Base-by-base conservation (phyloP, 2,113 vertebrate species). In the Dicrurus megarhynchus region DNA sequence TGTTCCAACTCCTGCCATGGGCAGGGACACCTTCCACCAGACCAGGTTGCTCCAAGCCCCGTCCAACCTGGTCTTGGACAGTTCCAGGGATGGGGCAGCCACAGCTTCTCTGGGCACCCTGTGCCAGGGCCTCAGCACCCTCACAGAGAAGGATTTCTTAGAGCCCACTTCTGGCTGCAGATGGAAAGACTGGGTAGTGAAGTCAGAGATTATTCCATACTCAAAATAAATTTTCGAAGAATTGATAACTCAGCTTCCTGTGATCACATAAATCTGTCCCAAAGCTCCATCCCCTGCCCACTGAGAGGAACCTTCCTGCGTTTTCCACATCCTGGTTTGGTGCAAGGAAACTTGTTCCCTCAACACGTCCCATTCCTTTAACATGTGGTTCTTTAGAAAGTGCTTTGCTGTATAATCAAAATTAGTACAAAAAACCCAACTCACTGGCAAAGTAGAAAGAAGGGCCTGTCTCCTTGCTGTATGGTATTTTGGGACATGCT, bases 401-500 rank as follows among this genome's bases (percentile, higher is more conserved):
- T 95, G 95, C 97, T 98, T 98, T 97, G 97, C 96, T 97, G 97
- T 97, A 95, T 84, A 98, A 97, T 97, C 90, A 98, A 98, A 98
- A 98, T 98, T 97, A 98, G 95, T 98, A 98, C 98, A 98, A 98
- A 98, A 98, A 98, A 97, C 98, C 98, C 97, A 98, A 98, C 98
- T 98, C 98, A 98, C 98, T 98, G 98, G 98, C 98, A 98, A 98
- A 98, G 98, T 98, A 98, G 98, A 98, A 98, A 98, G 98, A 98
- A 98, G 98, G 98, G 97, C 98, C 98, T 98, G 98, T 98, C 98
- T 98, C 98, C 98, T 98, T 98, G 98, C 97, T 98, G 98, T 98
- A 98, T 97, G 98, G 98, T 98, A 98, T 98, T 98, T 98, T 98
- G 98, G 98, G 98, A 97, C 98, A 98, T 98, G 98, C 98, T 98